A percentile compares a stretch with the other conserved stretches of the same genome.
phyloP scores from a whole-genome alignment of 2,797 vertebrate genomes.

The Sarcoramphus papa region DNA sequence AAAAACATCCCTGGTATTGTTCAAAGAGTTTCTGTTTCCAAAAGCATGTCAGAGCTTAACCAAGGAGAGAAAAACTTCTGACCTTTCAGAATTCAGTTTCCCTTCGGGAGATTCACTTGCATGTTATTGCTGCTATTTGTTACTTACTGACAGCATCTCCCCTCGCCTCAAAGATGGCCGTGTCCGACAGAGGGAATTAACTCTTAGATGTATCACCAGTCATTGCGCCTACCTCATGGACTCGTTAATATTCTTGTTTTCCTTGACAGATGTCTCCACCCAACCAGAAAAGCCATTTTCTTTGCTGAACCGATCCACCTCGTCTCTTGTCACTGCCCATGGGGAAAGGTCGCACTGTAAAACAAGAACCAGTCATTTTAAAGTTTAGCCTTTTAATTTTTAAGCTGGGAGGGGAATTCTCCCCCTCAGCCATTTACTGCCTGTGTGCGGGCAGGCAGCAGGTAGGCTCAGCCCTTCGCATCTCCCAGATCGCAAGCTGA shows the following conservation, averaged over 20 bases:
- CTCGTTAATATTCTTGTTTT: constrained; percentile 84
- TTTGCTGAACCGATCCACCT: constrained; percentile 82
- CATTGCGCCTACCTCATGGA: constrained; percentile 78
- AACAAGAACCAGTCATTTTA: neutral
- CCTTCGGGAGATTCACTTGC: neutral
- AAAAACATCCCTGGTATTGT: neutral
- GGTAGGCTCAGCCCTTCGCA: neutral
- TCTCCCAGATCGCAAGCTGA: neutral
- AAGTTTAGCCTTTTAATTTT: neutral
- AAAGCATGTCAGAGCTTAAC: neutral
- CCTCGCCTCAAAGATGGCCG: neutral
- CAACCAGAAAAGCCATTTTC: constrained; percentile 82
- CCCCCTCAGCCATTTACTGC: neutral
- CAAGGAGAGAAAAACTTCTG: neutral
- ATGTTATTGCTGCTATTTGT: neutral
- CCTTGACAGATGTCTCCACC: constrained; percentile 88
- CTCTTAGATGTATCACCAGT: neutral
- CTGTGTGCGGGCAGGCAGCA: neutral
- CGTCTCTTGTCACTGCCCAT: constrained; percentile 76
- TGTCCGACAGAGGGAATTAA: neutral
- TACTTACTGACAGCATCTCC: neutral
- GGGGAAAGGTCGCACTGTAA: constrained; percentile 81
- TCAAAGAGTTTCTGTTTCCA: neutral
- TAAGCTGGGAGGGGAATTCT: neutral
- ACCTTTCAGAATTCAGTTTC: neutral